phyloP scores from a whole-genome alignment of 2,113 vertebrate genomes.

The Eptesicus fuscus region DNA sequence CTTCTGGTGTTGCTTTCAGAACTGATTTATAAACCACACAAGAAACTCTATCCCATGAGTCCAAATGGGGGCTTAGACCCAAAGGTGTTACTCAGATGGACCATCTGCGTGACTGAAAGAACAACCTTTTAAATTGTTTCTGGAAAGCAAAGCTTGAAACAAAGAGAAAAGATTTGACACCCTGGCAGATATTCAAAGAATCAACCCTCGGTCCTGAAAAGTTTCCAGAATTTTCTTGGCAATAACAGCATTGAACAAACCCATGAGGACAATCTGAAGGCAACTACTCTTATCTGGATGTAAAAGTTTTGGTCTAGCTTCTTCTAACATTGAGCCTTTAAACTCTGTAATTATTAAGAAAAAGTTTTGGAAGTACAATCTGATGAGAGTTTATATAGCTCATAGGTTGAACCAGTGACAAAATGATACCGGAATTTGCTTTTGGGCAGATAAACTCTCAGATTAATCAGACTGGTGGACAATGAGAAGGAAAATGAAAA shows the following conservation, averaged over 20 bases:
- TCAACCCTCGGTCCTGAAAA: background rate
- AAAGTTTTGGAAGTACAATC: background rate
- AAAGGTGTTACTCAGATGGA: background rate
- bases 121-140: background rate
- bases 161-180: background rate
- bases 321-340: background rate
- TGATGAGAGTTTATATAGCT: background rate
- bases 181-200: background rate
- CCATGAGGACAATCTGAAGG: background rate
- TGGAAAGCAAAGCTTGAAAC: background rate
- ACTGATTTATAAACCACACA: background rate
- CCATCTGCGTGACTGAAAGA: background rate
- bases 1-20: background rate
- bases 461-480: background rate
- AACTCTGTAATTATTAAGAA: background rate
- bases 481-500: background rate
- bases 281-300: background rate
- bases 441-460: background rate
- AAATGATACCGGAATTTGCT: background rate
- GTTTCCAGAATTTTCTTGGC: slow-evolving; percentile 33
- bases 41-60: background rate
- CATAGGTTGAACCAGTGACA: background rate
- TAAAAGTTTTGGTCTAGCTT: background rate
- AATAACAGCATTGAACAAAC: background rate
- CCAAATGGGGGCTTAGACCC: background rate